Base-by-base conservation (phyloP, 1,140 invertebrate genomes). In the Drosophila virilis region DNA sequence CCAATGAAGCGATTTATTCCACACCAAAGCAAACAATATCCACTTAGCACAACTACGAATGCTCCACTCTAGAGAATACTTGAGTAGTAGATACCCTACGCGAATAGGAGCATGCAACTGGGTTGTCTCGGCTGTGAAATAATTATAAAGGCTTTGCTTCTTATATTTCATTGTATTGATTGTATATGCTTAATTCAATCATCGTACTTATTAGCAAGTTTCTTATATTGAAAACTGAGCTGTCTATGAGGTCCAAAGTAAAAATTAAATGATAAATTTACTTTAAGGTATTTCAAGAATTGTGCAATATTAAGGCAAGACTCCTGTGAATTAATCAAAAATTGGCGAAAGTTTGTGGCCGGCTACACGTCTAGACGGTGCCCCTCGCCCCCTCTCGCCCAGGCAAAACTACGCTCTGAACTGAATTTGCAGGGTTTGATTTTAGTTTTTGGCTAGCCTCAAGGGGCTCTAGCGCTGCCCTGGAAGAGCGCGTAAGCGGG, bases 291-390 rank as follows among this genome's bases (percentile, higher is more conserved):
- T 32, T 28, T 12, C 1, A 2, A 28, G 22, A 3, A 57, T 40
- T 22, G 35, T 32, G 22, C 22, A 6, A 5, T 28, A 28, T 28
- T 5, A 28, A 28, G 4, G 22, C 22, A 28, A 28, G n/a, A 10
- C 5, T 28, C 3, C 5, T 15, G 42, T 58, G n/a, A 58, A 40
- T 50, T 9, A 58, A 59, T 59, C 8, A 33, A 28, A 51, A 37
- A 62, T 13, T 33, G 32, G 33, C 48, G 5, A 67, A 80, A 64
- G 55, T 43, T 55, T 32, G 42, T 48, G 43, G 35, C 45, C 70
- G 22, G 28, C 17, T 59, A 61, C 40, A 45, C 65, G 78, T 80
- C 78, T 80, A 80, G 78, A 80, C 78, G 61, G 33, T 75, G 62
- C 9, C 28, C 54, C 13, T 28, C 4, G 22, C 12, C 12, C 40